Conservation (phyloP, 2,888 invertebrate genomes). For the Thymelicus lineola region DNA sequence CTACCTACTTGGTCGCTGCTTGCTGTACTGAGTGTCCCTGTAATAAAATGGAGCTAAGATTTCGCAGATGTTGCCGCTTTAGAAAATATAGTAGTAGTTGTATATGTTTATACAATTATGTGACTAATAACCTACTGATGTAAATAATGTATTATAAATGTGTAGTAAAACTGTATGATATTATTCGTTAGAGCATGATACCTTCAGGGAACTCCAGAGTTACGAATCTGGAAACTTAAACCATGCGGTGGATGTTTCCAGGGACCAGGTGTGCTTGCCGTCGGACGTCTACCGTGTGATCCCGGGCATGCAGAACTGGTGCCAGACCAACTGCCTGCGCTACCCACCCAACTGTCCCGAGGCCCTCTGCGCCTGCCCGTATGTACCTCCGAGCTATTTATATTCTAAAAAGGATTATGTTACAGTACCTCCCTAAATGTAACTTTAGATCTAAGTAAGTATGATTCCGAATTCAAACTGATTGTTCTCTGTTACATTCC, state of each 20-base stretch:
- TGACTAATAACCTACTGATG: background rate
- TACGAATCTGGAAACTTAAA: background rate
- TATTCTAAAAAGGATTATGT: background rate
- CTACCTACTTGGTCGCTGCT: too few species aligned
- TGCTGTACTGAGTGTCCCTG: too few species aligned
- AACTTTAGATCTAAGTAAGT: too few species aligned
- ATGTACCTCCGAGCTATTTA: slow-evolving; percentile 70
- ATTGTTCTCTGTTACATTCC: too few species aligned
- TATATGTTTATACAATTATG: too few species aligned
- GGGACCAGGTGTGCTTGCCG: slow-evolving; percentile 93
- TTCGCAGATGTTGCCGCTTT: too few species aligned
- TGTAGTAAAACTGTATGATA: too few species aligned
- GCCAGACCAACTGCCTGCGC: slow-evolving; percentile 93
- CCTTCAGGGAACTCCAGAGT: background rate
- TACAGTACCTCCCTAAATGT: too few species aligned
- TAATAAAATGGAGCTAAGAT: too few species aligned
- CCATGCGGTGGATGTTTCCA: slow-evolving; percentile 56
- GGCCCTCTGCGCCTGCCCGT: slow-evolving; percentile 92
- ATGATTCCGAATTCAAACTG: too few species aligned
- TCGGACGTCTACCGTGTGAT: slow-evolving; percentile 86
- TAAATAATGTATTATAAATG: slow-evolving; percentile 1
- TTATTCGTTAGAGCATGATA: too few species aligned
- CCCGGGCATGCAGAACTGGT: slow-evolving; percentile 93
- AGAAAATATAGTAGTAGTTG: too few species aligned
- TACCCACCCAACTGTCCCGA: slow-evolving; percentile 95